These are phyloP conservation scores for Tokudaia tokunoshimensis DNA, from an alignment of 2,797 vertebrate species.

Conservation along the genomic window DNA sequence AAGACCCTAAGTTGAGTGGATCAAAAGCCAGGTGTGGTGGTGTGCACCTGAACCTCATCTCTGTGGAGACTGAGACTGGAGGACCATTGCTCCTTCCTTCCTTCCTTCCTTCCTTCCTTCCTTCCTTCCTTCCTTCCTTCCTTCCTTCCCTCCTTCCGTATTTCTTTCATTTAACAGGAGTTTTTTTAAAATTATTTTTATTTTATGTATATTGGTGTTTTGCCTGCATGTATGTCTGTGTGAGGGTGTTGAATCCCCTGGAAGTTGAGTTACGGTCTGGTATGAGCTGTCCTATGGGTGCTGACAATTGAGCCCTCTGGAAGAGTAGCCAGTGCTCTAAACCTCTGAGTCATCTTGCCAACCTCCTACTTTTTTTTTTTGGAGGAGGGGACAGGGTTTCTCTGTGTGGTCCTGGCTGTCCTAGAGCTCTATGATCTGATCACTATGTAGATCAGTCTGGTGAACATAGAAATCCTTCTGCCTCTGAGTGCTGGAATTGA, in stretches of 20 bases:
- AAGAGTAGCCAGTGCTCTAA: not conserved
- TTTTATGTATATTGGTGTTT: not conserved
- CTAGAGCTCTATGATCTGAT: no score
- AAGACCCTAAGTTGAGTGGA: not conserved
- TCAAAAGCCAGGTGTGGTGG: not conserved
- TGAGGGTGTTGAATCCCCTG: not conserved
- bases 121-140: not conserved
- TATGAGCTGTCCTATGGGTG: not conserved
- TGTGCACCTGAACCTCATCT: not conserved
- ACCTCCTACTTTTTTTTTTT: not conserved
- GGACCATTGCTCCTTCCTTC: no score
- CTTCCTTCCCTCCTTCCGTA: rapidly evolving
- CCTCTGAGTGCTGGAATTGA: not conserved
- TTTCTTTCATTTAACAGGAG: not conserved
- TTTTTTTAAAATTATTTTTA: not conserved
- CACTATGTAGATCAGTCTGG: not conserved
- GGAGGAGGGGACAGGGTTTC: not conserved
- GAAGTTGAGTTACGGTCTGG: not conserved
- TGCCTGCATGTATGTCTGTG: not conserved
- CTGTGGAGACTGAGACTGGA: not conserved
- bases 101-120: no score
- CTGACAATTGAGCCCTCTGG: not conserved
- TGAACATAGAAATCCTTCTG: not conserved
- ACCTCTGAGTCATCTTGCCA: not conserved
- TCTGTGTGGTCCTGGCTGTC: not conserved